These are phyloP conservation scores for Zygogramma bicolorata DNA, from an alignment of 2,888 invertebrate species.

Conservation along the genomic window DNA sequence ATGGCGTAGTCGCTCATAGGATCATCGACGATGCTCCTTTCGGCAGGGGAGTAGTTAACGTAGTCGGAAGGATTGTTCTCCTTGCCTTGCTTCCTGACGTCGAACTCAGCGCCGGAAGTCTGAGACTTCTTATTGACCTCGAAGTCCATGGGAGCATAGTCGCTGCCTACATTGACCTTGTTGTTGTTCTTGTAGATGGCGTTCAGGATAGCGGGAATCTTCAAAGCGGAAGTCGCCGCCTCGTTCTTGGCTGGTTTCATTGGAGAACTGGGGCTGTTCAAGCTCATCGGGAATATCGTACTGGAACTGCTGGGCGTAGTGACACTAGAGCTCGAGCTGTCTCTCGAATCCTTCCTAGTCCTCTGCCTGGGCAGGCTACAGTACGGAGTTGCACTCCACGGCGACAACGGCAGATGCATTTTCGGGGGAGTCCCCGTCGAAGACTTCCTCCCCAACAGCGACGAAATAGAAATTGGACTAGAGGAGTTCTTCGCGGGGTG, in stretches of 20 bases:
- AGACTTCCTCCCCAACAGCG: slow-evolving; percentile 59
- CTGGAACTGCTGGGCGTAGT: slow-evolving; percentile 73
- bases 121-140: slow-evolving; percentile 47
- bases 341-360: slow-evolving; percentile 61
- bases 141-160: slow-evolving; percentile 63
- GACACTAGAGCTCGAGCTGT: slow-evolving; percentile 64
- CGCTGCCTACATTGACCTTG: slow-evolving; percentile 39
- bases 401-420: slow-evolving; percentile 67
- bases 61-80: slow-evolving; percentile 56
- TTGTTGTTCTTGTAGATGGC: slow-evolving; percentile 52
- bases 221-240: slow-evolving; percentile 49
- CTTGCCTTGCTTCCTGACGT: slow-evolving; percentile 7
- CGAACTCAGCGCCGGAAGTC: background rate
- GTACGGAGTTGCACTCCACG: slow-evolving; percentile 64
- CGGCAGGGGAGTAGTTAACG: slow-evolving; percentile 61
- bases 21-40: slow-evolving; percentile 48
- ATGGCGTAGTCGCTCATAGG: slow-evolving; percentile 68
- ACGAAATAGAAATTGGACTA: slow-evolving; percentile 49
- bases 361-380: slow-evolving; percentile 66
- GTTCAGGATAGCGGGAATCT: slow-evolving; percentile 57
- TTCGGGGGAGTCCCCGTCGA: slow-evolving; percentile 66
- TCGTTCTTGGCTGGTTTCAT: slow-evolving; percentile 64
- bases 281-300: slow-evolving; percentile 77
- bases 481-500: slow-evolving; percentile 62
- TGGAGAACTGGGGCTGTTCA: slow-evolving; percentile 77